Percentiles rank a stretch among this genome's conserved stretches.
Evolutionary conservation across 2,113 vertebrate genomes (phyloP).

Genomic region (Pipa parva): DNA sequence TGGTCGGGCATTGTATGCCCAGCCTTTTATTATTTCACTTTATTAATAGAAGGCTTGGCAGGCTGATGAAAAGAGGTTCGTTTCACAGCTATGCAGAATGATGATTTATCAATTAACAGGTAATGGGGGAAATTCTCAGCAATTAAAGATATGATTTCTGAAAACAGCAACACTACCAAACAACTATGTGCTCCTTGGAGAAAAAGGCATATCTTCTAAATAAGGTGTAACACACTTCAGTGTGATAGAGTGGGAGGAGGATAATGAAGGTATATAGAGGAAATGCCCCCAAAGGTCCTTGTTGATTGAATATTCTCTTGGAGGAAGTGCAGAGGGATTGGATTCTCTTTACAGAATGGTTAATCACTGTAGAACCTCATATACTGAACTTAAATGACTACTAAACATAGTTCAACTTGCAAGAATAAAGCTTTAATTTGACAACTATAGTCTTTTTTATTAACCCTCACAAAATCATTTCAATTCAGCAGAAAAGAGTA

Average conservation of each 20-base stretch:
- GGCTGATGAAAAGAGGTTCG: conserved; percentile 38
- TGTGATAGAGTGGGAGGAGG: conserved; percentile 69
- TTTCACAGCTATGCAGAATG: conserved; percentile 50
- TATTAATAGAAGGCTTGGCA: conserved; percentile 40
- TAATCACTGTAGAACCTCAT: conserved; percentile 45
- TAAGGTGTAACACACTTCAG: conserved; percentile 83
- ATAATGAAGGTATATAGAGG: conserved; percentile 69
- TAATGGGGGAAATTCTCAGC: conserved; percentile 85
- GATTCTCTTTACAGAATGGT: conserved; percentile 57
- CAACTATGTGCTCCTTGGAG: conserved; percentile 73
- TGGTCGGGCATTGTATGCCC: not conserved
- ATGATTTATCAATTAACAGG: conserved; percentile 97
- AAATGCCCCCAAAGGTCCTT: conserved; percentile 60
- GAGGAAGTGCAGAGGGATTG: conserved; percentile 60
- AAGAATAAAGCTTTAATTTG: not conserved
- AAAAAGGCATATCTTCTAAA: conserved; percentile 73
- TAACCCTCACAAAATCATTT: not conserved
- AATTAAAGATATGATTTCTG: conserved; percentile 93
- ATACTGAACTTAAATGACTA: conserved; percentile 25
- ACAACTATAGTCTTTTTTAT: not conserved
- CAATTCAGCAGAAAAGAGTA: too few species aligned
- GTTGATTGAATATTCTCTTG: conserved; percentile 64
- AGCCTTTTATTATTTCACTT: not conserved
- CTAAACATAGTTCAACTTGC: conserved; percentile 28
- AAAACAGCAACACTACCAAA: conserved; percentile 83